Evolutionary conservation across 2,113 vertebrate genomes (phyloP).

Genomic region (Sylvietta virens): DNA sequence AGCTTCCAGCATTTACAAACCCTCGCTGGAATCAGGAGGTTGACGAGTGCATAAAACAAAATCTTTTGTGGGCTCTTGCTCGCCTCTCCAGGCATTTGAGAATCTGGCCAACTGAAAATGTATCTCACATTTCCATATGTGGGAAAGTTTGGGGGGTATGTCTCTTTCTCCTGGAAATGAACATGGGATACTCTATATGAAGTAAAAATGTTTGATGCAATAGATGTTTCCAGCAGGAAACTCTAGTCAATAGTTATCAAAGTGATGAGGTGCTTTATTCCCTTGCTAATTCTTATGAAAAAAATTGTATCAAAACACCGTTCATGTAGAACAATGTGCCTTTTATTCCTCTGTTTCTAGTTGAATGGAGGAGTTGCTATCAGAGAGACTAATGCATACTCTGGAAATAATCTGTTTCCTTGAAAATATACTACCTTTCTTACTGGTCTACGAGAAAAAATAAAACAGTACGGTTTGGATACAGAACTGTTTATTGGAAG

Average conservation of each 20-base stretch:
- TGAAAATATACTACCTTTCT: neutral
- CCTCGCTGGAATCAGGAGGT: neutral
- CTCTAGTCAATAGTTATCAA: constrained; percentile 8
- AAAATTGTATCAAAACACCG: neutral
- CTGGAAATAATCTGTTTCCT: neutral
- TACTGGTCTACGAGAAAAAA: neutral
- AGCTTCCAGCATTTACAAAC: neutral
- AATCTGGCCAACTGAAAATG: neutral
- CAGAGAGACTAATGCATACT: neutral
- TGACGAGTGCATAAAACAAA: neutral
- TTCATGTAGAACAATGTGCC: neutral
- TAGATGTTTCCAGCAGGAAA: constrained; percentile 16
- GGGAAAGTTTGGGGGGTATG: neutral
- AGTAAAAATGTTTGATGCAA: neutral
- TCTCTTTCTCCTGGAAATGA: neutral
- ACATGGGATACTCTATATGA: neutral
- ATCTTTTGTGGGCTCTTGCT: neutral
- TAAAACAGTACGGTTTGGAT: neutral
- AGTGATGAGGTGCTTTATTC: constrained; percentile 10
- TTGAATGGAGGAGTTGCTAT: neutral
- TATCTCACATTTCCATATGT: neutral
- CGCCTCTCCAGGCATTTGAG: neutral
- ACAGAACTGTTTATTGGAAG: neutral
- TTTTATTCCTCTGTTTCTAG: neutral
- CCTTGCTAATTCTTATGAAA: neutral